Base-by-base conservation (phyloP, 2,888 invertebrate species). In the Ectemnius cavifrons region DNA sequence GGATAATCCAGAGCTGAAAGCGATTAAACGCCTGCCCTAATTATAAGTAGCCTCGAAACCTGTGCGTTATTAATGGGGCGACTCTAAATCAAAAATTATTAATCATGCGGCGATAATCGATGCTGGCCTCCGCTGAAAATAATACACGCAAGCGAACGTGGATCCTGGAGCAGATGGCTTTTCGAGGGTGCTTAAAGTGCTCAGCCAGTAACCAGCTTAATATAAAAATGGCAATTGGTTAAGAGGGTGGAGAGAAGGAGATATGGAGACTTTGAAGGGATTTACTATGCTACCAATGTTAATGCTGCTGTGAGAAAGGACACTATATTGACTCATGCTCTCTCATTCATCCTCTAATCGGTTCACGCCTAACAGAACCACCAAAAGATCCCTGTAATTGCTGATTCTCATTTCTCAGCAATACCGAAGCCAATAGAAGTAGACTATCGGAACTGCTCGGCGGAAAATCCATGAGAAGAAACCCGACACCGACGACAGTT, bases 1-100 rank as follows among this genome's bases (percentile, higher is more conserved):
- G 67, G 67, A 77, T 65, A 70, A 64, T 67, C 64, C 37, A 13
- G 56, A 61, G 56, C 59, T 63, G 75, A 65, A 61, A 68, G 16
- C 16, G 66, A 75, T 72, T 75, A 69, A 64, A 69, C 71, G 27
- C 56, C 56, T 58, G 58, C 49, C 37, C 63, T 52, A 52, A 14
- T 52, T 75, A 71, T 20, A 16, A 13, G 16, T 37, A 37, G 37
- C 37, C 37, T 11, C 3, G 8, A 37, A 37, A 8, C 1, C 37
- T 37, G 16, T 16, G 13, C 2, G 52, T 52, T 52, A 52, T 37
- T 37, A 37, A 37, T 37, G 37, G 37, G 37, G 11, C 11, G 37
- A 11, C 37, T 4, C 37, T 58, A 28, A 3, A 2, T n/a, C 49
- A 47, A 46, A 4, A 20, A 45, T 14, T 28, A 63, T 63, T 63